Conservation (phyloP, 2,797 vertebrate species). For the Cirrhinus mrigala region DNA sequence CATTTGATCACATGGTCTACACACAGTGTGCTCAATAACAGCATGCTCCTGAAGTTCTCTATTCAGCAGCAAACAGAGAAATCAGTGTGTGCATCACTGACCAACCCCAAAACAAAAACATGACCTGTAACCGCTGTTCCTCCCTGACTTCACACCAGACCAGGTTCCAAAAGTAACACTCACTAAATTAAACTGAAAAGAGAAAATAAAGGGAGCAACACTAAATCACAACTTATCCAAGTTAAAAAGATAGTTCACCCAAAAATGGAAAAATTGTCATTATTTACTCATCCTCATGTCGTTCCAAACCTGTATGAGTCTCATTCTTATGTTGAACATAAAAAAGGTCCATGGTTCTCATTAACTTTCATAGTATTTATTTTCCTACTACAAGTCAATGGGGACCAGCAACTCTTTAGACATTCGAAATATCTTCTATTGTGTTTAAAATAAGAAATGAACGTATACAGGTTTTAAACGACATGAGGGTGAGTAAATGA, state of each 20-base stretch:
- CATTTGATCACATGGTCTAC: slow-evolving; percentile 45
- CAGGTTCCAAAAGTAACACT: not conserved
- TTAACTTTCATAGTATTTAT: too few relatives aligned
- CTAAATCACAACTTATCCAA: not conserved
- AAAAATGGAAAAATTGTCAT: too few relatives aligned
- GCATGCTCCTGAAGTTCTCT: slow-evolving; percentile 32
- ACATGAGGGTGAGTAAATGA: too few relatives aligned
- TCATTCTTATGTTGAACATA: too few relatives aligned
- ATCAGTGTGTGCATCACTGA: slow-evolving; percentile 38
- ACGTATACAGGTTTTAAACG: too few relatives aligned
- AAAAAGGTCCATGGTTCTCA: too few relatives aligned
- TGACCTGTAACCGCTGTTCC: slow-evolving; percentile 6
- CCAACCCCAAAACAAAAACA: slow-evolving; percentile 39
- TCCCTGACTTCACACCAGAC: not conserved
- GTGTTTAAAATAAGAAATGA: too few relatives aligned
- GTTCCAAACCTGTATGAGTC: too few relatives aligned
- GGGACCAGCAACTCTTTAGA: too few relatives aligned
- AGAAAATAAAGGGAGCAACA: not conserved
- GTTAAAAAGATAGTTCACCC: not conserved
- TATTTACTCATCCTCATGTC: too few relatives aligned
- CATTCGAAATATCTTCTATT: too few relatives aligned
- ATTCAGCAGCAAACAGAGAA: slow-evolving; percentile 9
- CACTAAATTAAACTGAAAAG: not conserved
- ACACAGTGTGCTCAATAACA: slow-evolving; percentile 31
- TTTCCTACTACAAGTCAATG: too few relatives aligned